Base-by-base conservation (phyloP, 2,888 invertebrate genomes). In the Nemoura dubitans region DNA sequence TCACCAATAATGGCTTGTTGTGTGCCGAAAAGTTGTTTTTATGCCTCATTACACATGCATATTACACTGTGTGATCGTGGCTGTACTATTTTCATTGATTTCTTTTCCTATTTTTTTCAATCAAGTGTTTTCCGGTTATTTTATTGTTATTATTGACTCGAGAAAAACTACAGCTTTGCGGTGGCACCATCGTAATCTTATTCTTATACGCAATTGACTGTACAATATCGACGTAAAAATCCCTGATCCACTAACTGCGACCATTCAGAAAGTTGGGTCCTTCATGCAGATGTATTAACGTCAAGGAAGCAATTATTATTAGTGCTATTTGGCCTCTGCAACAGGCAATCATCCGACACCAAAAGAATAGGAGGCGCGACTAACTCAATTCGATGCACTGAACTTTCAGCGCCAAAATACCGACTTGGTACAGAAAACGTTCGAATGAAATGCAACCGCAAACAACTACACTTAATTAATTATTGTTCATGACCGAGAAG, bases 231-330 rank as follows among this genome's bases (percentile, higher is more conserved):
- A 7, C 59, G 59, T 59, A 14, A 59, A 30, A 28, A 81, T 81
- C 81, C 81, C 81, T 81, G 81, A 81, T 81, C 81, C 28, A 81
- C 16, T 16, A 78, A 30, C 81, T 80, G 25, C 27, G 27, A 30
- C 28, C 21, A 81, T 81, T 81, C 28, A 29, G 81, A 81, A 81
- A 81, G 81, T 81, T 27, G 1, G 81, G 81, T 28, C 81, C 81
- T 81, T 81, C 81, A 81, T 59, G 59, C 59, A 59, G 59, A 59
- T 59, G 29, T 29, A 28, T 81, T 21, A 78, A 78, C 26, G 7
- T 81, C 3, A 0, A 81, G 81, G 81, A 81, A 30, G 81, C 81
- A 81, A 81, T 81, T 81, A 81, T 21, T n/a, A 21, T 30, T 36
- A n/a, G n/a, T 10, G 36, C 30, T 28, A 81, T 30, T 81, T 30